Evolutionary conservation across 2,113 vertebrate genomes (phyloP).

Genomic region (Semicossyphus pulcher): DNA sequence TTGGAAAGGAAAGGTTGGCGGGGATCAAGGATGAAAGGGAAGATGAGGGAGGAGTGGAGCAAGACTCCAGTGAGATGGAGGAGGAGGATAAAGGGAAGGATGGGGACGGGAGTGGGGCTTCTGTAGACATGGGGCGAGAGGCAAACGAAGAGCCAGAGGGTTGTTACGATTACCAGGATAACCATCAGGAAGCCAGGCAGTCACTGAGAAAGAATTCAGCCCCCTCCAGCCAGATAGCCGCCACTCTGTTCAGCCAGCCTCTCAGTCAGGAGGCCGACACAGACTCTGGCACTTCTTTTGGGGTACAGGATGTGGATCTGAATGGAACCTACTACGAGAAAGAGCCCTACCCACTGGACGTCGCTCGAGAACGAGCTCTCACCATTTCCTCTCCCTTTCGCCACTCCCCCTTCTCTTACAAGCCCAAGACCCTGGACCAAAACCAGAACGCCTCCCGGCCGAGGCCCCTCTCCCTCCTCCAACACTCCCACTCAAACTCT

Average conservation of each 20-base stretch:
- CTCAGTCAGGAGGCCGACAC: slow-evolving; percentile 59
- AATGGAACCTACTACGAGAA: slow-evolving; percentile 79
- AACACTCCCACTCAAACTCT: slow-evolving; percentile 83
- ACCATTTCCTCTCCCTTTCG: slow-evolving; percentile 86
- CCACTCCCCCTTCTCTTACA: slow-evolving; percentile 81
- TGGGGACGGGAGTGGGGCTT: slow-evolving; percentile 37
- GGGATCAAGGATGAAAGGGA: slow-evolving; percentile 67
- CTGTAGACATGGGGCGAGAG: slow-evolving; percentile 55
- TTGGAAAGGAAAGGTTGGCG: slow-evolving; percentile 50
- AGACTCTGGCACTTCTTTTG: slow-evolving; percentile 60
- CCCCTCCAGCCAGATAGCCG: slow-evolving; percentile 80
- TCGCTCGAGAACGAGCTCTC: slow-evolving; percentile 79
- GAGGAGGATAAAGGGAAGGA: slow-evolving; percentile 55
- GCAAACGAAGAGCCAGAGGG: slow-evolving; percentile 65
- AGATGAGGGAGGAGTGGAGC: slow-evolving; percentile 55
- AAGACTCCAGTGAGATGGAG: slow-evolving; percentile 62
- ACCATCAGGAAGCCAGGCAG: slow-evolving; percentile 38
- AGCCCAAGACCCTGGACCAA: slow-evolving; percentile 81
- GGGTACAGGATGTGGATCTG: slow-evolving; percentile 74
- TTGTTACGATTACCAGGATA: slow-evolving; percentile 48
- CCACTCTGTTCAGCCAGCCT: slow-evolving; percentile 73
- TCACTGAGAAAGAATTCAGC: slow-evolving; percentile 81
- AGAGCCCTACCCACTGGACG: slow-evolving; percentile 71
- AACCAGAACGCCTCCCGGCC: slow-evolving; percentile 83
- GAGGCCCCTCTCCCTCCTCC: slow-evolving; percentile 81